Percentiles rank a stretch among this genome's conserved stretches.
Conservation (phyloP, 2,113 vertebrate genomes). For the Oryzias celebensis region DNA sequence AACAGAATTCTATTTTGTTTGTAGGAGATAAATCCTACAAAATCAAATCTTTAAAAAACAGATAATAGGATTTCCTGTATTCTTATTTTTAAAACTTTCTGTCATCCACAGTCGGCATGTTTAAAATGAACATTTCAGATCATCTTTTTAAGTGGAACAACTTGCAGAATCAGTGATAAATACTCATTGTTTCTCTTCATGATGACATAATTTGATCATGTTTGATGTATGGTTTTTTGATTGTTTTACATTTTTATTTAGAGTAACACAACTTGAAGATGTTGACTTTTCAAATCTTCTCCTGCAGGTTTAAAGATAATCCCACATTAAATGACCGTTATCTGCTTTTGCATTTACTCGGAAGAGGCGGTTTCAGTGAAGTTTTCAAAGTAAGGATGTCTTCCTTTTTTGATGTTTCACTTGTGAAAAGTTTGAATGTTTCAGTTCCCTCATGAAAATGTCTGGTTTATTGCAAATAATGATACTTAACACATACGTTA, state of each 20-base stretch:
- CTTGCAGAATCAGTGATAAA: no score
- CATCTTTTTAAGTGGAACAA: no score
- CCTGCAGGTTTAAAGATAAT: slow-evolving; percentile 92
- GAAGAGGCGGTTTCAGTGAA: slow-evolving; percentile 96
- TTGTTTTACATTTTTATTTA: not conserved
- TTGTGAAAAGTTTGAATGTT: not conserved
- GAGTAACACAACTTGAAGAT: not conserved
- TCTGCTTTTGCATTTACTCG: slow-evolving; percentile 90
- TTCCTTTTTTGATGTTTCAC: not conserved
- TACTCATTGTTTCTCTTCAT: not conserved
- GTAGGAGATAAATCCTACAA: no score
- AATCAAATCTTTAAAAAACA: no score
- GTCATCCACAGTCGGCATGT: no score
- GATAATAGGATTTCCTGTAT: no score
- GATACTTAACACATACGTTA: no score
- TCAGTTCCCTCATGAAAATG: not conserved
- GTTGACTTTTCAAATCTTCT: not conserved
- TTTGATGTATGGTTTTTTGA: not conserved
- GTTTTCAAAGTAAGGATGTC: slow-evolving; percentile 87
- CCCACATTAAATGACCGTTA: slow-evolving; percentile 95
- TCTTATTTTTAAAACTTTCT: no score
- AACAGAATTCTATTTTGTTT: no score
- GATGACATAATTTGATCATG: no score
- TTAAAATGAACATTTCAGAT: no score
- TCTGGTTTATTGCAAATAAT: no score